Conservation (phyloP, 2,797 vertebrate genomes). For the Rhyacichthys aspro region DNA sequence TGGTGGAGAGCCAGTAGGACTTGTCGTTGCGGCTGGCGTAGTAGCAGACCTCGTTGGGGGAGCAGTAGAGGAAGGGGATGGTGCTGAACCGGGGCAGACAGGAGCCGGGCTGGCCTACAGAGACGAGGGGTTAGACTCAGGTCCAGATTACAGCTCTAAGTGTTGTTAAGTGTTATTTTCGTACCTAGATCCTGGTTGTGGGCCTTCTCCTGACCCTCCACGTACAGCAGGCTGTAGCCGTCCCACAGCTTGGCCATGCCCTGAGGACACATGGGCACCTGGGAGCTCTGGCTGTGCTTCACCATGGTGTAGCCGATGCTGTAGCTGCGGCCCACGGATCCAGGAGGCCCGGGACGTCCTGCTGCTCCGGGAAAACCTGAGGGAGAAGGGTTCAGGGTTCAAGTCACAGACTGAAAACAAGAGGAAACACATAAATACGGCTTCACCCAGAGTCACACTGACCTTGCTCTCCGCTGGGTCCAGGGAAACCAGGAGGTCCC, state of each 20-base stretch:
- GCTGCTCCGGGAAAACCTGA: conserved; percentile 83
- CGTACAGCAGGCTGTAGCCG: conserved; percentile 90
- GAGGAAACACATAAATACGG: no score
- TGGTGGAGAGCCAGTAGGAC: conserved; percentile 98
- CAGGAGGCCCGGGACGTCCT: conserved; percentile 80
- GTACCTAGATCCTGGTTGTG: conserved; percentile 96
- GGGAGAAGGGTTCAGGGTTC: not conserved
- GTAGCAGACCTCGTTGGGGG: conserved; percentile 90
- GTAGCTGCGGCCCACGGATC: conserved; percentile 77
- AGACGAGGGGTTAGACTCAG: not conserved
- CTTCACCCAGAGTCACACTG: not conserved
- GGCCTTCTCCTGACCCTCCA: conserved; percentile 96
- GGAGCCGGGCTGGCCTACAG: conserved; percentile 91
- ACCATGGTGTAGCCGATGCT: conserved; percentile 92
- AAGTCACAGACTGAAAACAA: no score
- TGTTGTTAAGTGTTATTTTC: not conserved
- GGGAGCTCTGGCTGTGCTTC: conserved; percentile 91
- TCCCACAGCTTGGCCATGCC: conserved; percentile 93
- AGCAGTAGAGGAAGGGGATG: conserved; percentile 98
- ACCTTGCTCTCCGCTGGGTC: conserved; percentile 81
- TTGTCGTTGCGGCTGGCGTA: conserved; percentile 95
- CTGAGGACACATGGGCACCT: conserved; percentile 90
- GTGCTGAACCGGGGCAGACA: conserved; percentile 95
- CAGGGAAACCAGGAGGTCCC: conserved; percentile 84
- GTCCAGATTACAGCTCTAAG: not conserved